Evolutionary conservation across 1,140 invertebrate genomes (phyloP), one percentile per base, ranked within the genome.

Genomic region (Pseudomyrmex cubaensis): DNA sequence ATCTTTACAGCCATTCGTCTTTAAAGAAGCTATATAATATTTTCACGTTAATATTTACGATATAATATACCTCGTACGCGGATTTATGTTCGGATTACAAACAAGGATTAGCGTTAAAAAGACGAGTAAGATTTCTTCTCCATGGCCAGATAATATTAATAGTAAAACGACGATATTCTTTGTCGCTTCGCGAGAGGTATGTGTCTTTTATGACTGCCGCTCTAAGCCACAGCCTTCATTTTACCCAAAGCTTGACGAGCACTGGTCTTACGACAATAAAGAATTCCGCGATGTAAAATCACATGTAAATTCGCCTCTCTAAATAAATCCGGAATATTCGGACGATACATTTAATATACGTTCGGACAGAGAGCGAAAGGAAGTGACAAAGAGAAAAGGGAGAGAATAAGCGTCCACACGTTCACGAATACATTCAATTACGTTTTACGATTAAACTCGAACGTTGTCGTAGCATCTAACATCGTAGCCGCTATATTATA

Each of bases 401-500:
- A 44, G 44, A 50, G 17, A 48, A 59, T 62, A 83, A 63, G 25
- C 52, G 56, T 15, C 46, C 83, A 84, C 35, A 62, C 57, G 69
- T 80, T 74, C 74, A 70, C 86, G 67, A 62, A 64, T 66, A 85
- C 75, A 82, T 35, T 63, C 52, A 77, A 48, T 62, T 80, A 85
- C 57, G 46, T 7, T 57, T 74, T 15, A 52, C 17, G 25, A 44
- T 56, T 56, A 57, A 69, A 35, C 61, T 54, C 67, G 80, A 87
- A 70, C 46, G 22, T 62, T 20, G 12, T 46, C 13, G 25, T 13
- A 70, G 67, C 57, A 64, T 70, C 50, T 84, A 70, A 84, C 73
- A 76, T 67, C 82, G 72, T 62, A 84, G 56, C 54, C 61, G 63
- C 22, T 78, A 74, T 87, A 88, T 88, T 87, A 76, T 83, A 35